Evolutionary conservation across 1,140 invertebrate species (phyloP).

Genomic region (Drosophila funebris): DNA sequence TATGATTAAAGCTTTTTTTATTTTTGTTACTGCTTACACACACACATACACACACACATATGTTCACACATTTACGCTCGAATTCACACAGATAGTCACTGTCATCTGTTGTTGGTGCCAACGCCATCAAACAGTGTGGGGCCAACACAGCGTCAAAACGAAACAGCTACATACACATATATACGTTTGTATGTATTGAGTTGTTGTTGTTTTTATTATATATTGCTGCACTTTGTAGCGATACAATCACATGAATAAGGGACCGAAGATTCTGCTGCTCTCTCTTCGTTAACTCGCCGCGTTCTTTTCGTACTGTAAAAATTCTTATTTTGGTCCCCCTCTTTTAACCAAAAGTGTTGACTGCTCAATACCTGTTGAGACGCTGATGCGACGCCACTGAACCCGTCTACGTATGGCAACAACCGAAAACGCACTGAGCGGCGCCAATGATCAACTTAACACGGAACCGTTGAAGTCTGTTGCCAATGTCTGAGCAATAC

Average conservation of each 20-base stretch:
- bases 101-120: conserved; percentile 32
- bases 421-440: conserved; percentile 31
- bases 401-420: neutral
- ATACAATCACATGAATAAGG: conserved; percentile 8
- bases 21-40: conserved; percentile 20
- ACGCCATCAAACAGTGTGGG: conserved; percentile 17
- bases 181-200: neutral
- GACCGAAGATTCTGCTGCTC: neutral
- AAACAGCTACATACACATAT: neutral
- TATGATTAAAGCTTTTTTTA: conserved; percentile 22
- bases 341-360: conserved; percentile 19
- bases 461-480: conserved; percentile 18
- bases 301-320: conserved; percentile 5
- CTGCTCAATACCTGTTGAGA: conserved; percentile 27
- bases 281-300: neutral
- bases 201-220: conserved; percentile 14
- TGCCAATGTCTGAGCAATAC: conserved; percentile 16
- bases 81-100: conserved; percentile 16
- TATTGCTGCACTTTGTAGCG: conserved; percentile 37
- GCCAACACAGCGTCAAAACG: conserved; percentile 1
- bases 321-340: conserved; percentile 5
- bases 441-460: conserved; percentile 18
- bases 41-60: neutral
- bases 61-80: neutral
- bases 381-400: neutral